Conservation (phyloP, 92 coral and sea anemone species). For the Phymanthus crucifer region DNA sequence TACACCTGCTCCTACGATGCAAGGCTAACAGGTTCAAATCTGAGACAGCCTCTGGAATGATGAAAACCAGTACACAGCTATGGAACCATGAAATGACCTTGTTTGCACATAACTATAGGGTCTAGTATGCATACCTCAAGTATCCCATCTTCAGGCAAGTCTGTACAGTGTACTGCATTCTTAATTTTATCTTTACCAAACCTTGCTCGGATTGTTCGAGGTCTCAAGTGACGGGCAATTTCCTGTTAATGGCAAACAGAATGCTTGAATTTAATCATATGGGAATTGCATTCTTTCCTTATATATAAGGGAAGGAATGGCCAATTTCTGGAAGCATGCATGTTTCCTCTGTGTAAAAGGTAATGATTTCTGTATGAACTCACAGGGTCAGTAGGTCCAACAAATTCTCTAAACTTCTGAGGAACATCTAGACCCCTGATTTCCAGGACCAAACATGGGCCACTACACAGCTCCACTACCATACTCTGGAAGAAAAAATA, state of each 20-base stretch:
- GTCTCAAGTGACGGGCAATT: conserved; percentile 89
- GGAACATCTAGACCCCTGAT: conserved; percentile 71
- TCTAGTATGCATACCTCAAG: conserved; percentile 67
- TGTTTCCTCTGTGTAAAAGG: too few relatives aligned
- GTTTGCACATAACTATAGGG: too few relatives aligned
- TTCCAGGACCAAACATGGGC: conserved; percentile 85
- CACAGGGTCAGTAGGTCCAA: conserved; percentile 96
- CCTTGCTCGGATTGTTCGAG: conserved; percentile 83
- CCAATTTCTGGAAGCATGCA: too few relatives aligned
- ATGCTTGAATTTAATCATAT: too few relatives aligned
- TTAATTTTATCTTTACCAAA: conserved; percentile 92
- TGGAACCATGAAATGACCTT: too few relatives aligned
- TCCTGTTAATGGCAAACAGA: conserved; percentile 16
- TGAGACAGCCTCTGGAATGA: too few relatives aligned
- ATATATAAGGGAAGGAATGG: too few relatives aligned
- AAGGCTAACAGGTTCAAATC: too few relatives aligned
- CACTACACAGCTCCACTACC: conserved; percentile 93
- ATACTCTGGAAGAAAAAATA: conserved; percentile 59
- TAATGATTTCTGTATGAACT: too few relatives aligned
- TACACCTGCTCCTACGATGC: too few relatives aligned
- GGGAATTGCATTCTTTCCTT: too few relatives aligned
- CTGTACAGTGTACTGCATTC: conserved; percentile 94
- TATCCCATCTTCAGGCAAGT: conserved; percentile 87
- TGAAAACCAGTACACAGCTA: too few relatives aligned
- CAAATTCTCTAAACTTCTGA: conserved; percentile 79